Percentiles rank a stretch among this genome's conserved stretches.
Evolutionary conservation across 2,113 vertebrate genomes (phyloP).

Genomic region (Jaculus jaculus): DNA sequence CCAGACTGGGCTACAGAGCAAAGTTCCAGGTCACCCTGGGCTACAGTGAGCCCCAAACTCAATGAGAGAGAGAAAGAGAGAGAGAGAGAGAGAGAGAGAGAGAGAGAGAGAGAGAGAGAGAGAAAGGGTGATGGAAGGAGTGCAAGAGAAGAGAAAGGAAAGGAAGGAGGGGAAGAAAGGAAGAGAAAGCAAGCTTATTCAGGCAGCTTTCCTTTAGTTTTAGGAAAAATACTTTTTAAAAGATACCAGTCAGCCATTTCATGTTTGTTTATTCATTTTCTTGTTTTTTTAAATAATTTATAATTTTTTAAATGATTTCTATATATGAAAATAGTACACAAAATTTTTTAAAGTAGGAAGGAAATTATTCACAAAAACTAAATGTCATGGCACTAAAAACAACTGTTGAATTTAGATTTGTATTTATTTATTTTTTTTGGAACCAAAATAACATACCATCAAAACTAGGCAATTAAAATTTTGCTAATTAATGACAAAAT

Average conservation of each 20-base stretch:
- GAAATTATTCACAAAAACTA: slow-evolving; percentile 38
- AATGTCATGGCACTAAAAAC: slow-evolving; percentile 44
- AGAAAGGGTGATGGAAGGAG: no score
- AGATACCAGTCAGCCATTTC: not conserved
- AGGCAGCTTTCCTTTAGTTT: not conserved
- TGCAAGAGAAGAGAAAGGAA: no score
- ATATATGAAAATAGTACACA: not conserved
- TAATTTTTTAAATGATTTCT: slow-evolving; percentile 12
- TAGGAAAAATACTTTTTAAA: not conserved
- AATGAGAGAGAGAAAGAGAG: no score
- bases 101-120: no score
- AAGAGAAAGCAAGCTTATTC: not conserved
- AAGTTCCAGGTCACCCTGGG: no score
- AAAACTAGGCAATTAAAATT: slow-evolving; percentile 57
- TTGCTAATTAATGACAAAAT: slow-evolving; percentile 41
- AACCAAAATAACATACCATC: slow-evolving; percentile 37
- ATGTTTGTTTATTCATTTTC: not conserved
- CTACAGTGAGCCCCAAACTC: no score
- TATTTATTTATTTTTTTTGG: not conserved
- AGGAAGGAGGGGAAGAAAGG: no score
- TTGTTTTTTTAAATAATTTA: slow-evolving; percentile 3
- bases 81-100: no score
- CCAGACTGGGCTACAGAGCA: no score
- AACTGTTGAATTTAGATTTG: not conserved
- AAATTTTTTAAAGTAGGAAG: not conserved